Base-by-base conservation (phyloP, 92 coral and sea anemone genomes). In the Epizoanthus fatuus region DNA sequence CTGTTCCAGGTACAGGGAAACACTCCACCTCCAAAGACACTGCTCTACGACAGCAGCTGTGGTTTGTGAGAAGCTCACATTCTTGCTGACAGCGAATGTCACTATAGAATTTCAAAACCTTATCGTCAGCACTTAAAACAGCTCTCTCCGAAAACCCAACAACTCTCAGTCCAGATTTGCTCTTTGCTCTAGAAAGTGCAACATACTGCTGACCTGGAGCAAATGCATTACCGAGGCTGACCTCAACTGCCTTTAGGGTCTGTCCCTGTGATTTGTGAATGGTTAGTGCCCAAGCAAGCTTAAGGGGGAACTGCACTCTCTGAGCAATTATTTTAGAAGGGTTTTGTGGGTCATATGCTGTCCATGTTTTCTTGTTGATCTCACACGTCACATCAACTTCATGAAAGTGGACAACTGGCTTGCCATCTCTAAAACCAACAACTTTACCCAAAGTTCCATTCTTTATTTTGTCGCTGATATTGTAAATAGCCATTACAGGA, bases 201-300 rank as follows among this genome's bases (percentile, higher is more conserved):
- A 87, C 91, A 81, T 81, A 87, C 45, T 81, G 83, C 12, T 87
- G 91, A 37, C 87, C 87, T 17, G 87, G 91, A 7, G 74, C 74
- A 81, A 87, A 81, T 15, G 47, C 47, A 37, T 52, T 44, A 2
- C 47, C 8, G 47, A 44, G 47, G 47, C 7, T 44, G 10, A n/a
- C 66, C 9, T 60, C 22, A n/a, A 17, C 66, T 60, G 66, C 66
- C 66, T 16, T 7, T 20, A 60, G 66, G 9, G 66, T 60, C 66
- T 14, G 19, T 25, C 35, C 66, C 22, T 60, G 66, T n/a, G 25
- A 60, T 60, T 60, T 60, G 8, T 60, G 66, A 8, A 60, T 60
- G 19, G 66, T n/a, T 17, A 4, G 3, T 4, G 63, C 63, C 63
- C 63, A 57, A 5, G 63, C 63, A 14, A 60, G 35, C 35, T 60